Conservation (phyloP, 1,140 invertebrate species). For the Microplitis mediator region DNA sequence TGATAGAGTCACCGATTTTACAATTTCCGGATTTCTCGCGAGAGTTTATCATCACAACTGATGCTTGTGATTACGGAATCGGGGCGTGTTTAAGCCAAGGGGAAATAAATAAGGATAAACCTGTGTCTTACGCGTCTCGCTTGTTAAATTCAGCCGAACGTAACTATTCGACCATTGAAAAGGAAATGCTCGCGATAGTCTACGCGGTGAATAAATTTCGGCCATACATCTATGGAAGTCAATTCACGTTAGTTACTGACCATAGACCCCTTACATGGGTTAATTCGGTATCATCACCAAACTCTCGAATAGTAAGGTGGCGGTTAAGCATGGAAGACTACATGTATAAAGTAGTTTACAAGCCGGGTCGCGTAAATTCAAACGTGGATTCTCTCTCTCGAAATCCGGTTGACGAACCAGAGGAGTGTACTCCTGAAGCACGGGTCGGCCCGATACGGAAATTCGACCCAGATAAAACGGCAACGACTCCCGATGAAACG, state of each 20-base stretch:
- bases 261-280: slow-evolving; percentile 62
- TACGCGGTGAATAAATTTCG: slow-evolving; percentile 55
- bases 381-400: slow-evolving; percentile 40
- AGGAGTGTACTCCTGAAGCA: neutral
- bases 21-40: no score
- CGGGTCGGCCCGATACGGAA: no score
- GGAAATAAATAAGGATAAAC: no score
- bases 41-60: no score
- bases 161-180: no score
- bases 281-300: slow-evolving; percentile 54
- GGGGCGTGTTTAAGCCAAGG: no score
- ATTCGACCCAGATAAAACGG: neutral
- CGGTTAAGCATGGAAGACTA: slow-evolving; percentile 45
- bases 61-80: no score
- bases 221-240: slow-evolving; percentile 57
- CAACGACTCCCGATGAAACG: neutral
- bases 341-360: slow-evolving; percentile 42
- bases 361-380: neutral
- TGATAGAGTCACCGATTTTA: no score
- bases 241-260: slow-evolving; percentile 62
- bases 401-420: slow-evolving; percentile 10
- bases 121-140: no score
- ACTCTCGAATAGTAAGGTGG: slow-evolving; percentile 41
- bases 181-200: no score
- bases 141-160: no score